Percentiles rank a stretch among this genome's conserved stretches.
Conservation (phyloP, 2,888 invertebrate species). For the Lamproptera curius region DNA sequence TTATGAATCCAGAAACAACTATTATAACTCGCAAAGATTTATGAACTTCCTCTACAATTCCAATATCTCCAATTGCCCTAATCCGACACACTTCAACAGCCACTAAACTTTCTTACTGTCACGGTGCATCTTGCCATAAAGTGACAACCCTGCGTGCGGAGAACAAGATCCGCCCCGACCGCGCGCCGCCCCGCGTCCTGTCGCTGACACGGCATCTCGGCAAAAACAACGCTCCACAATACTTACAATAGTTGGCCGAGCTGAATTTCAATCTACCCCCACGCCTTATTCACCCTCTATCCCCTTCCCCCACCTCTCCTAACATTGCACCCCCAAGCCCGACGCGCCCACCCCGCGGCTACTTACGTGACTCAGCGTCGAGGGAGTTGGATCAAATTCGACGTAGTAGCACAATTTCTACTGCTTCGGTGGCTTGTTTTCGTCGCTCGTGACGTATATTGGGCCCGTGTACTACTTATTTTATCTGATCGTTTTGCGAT, state of each 20-base stretch:
- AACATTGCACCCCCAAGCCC: neutral
- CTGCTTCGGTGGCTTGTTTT: constrained; percentile 63
- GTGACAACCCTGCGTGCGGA: constrained; percentile 29
- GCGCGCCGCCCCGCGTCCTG: constrained; percentile 41
- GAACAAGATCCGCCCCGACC: constrained; percentile 44
- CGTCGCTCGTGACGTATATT: constrained; percentile 42
- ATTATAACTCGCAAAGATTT: too few species aligned
- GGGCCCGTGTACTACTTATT: too few species aligned
- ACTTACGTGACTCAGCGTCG: constrained; percentile 67
- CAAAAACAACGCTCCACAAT: constrained; percentile 70
- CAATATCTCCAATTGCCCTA: too few species aligned
- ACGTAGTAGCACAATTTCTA: too few species aligned
- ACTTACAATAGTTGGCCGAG: constrained; percentile 65
- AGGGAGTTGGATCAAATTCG: constrained; percentile 67
- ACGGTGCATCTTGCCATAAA: too few species aligned
- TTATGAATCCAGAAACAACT: too few species aligned
- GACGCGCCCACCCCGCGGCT: constrained; percentile 29
- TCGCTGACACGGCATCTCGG: constrained; percentile 63
- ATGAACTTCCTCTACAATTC: too few species aligned
- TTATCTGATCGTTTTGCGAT: constrained; percentile 43
- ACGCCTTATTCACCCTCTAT: constrained; percentile 26
- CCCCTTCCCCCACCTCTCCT: constrained; percentile 25
- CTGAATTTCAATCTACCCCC: constrained; percentile 47
- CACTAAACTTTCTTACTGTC: too few species aligned
- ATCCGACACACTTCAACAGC: too few species aligned